Evolutionary conservation across 2,797 vertebrate species (phyloP).

Genomic region (Halcyon leucocephala): DNA sequence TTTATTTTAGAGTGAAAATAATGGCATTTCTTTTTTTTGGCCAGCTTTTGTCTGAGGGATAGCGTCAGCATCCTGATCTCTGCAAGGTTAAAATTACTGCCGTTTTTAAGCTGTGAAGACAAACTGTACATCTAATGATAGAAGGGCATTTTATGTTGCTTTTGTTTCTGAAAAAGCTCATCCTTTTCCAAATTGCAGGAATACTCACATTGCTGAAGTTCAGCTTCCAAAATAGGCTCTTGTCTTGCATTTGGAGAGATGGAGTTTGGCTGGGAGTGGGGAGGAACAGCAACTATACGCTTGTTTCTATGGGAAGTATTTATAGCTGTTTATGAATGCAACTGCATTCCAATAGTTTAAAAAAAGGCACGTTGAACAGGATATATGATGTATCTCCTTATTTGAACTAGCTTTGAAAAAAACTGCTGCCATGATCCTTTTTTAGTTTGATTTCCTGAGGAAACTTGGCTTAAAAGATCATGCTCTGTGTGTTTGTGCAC

Average conservation of each 20-base stretch:
- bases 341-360: constrained; percentile 28
- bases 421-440: background rate
- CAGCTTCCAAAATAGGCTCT: constrained; percentile 53
- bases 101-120: background rate
- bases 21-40: background rate
- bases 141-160: background rate
- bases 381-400: constrained; percentile 48
- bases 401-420: constrained; percentile 49
- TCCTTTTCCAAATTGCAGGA: background rate
- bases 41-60: background rate
- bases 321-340: constrained; percentile 58
- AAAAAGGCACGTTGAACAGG: constrained; percentile 21
- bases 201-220: constrained; percentile 8
- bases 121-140: background rate
- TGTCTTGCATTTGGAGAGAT: constrained; percentile 4
- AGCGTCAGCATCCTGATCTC: background rate
- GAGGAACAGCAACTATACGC: constrained; percentile 28
- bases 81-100: background rate
- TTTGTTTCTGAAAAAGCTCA: background rate
- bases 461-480: constrained; percentile 9
- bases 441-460: constrained; percentile 33
- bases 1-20: background rate
- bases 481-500: background rate
- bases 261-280: constrained; percentile 11
- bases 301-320: constrained; percentile 55